Evolutionary conservation across 2,797 vertebrate genomes (phyloP), one percentile per base, ranked within the genome.

Genomic region (Lagodon rhomboides): DNA sequence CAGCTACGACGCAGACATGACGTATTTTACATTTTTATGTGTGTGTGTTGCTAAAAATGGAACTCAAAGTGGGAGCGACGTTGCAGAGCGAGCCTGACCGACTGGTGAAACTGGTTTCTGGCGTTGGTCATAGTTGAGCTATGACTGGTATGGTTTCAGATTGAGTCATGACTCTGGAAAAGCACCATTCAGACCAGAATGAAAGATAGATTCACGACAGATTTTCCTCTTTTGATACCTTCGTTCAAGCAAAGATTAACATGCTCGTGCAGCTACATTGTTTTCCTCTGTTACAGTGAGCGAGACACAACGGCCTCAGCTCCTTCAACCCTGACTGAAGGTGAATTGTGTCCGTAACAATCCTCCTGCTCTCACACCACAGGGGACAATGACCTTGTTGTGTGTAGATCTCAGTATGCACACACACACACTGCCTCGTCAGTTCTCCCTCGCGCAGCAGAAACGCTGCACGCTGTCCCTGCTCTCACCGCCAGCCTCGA

Each of bases 61-160:
- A 85, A 56, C 49, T 16, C 7, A 60, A 46, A 80, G 30, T 9
- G 30, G n/a, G 58, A 62, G 73, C 47, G 50, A 74, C 46, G 43
- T 17, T 30, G 51, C 49, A 56, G 54, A 17, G 9, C 55, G 13
- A 15, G 0, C 30, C 54, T 0, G 62, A 34, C 47, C 1, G 15
- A 85, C 89, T 23, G 64, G 86, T 82, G 77, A 3, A 54, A 47
- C 84, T 1, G 68, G 76, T 73, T 79, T 72, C n/a, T 64, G 20
- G 20, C 17, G 50, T 62, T 38, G 25, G 56, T 61, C 53, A 61
- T 1, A 18, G 41, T 16, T 59, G 50, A 6, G 7, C 41, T 70
- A 44, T 68, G 53, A 82, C 43, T 15, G 30, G 50, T 5, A 11
- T 50, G 58, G 3, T 30, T 67, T 16, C 4, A 8, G 18, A 4